phyloP scores from a whole-genome alignment of 1,140 invertebrate genomes.

The Leptopilina clavipes region DNA sequence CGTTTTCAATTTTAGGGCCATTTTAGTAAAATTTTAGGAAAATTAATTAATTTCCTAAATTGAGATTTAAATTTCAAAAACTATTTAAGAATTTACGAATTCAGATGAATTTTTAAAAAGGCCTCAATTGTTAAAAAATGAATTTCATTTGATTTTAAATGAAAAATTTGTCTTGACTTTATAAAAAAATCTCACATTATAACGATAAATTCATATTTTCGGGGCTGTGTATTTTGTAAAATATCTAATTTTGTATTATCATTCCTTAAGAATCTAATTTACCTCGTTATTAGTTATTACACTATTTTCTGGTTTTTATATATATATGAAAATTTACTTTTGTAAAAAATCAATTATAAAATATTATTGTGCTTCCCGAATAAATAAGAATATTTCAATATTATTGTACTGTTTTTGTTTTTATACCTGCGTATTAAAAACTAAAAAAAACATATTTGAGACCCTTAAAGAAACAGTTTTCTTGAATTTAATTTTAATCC shows the following conservation, averaged over 20 bases:
- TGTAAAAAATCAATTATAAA: neutral
- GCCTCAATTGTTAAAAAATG: slow-evolving; percentile 7
- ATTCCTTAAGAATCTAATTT: neutral
- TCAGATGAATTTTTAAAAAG: too few species aligned
- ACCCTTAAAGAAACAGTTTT: too few species aligned
- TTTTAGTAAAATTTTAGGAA: too few species aligned
- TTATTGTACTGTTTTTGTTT: neutral
- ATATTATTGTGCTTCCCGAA: slow-evolving; percentile 12
- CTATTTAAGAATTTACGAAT: too few species aligned
- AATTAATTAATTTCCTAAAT: neutral
- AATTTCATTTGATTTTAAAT: neutral
- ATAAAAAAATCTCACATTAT: too few species aligned
- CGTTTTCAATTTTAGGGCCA: too few species aligned
- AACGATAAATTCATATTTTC: neutral
- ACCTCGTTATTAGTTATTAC: neutral
- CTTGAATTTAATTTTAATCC: too few species aligned
- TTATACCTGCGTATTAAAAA: too few species aligned
- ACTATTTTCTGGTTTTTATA: neutral
- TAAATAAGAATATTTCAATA: neutral
- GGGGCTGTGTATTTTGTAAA: slow-evolving; percentile 1
- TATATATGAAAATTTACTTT: neutral
- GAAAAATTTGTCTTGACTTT: too few species aligned
- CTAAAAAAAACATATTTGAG: too few species aligned
- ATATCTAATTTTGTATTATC: neutral
- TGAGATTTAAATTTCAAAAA: too few species aligned